phyloP scores from a whole-genome alignment of 2,113 vertebrate species.

The Cygnus atratus region DNA sequence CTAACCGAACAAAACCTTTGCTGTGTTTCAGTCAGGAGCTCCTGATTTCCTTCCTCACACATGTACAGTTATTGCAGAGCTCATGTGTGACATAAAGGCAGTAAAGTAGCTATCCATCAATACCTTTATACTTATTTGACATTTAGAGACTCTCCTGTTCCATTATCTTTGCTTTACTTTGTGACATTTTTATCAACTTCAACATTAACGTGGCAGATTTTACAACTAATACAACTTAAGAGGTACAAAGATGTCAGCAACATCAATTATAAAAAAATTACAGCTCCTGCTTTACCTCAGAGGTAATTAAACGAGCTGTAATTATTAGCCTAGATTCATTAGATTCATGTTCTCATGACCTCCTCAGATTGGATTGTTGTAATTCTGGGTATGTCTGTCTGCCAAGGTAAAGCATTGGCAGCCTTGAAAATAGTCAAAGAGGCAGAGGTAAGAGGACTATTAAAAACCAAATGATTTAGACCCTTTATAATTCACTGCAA shows the following conservation, averaged over 20 bases:
- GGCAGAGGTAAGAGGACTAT: not conserved
- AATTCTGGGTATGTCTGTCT: slow-evolving; percentile 35
- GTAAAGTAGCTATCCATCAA: slow-evolving; percentile 36
- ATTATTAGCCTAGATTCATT: slow-evolving; percentile 69
- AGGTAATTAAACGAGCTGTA: slow-evolving; percentile 60
- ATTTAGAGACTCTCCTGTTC: slow-evolving; percentile 62
- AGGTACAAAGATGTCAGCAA: slow-evolving; percentile 58
- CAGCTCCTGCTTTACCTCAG: slow-evolving; percentile 58
- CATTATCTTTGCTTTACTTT: slow-evolving; percentile 61
- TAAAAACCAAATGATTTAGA: slow-evolving; percentile 15
- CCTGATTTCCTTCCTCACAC: not conserved
- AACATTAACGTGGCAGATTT: slow-evolving; percentile 54
- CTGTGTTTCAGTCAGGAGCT: slow-evolving; percentile 4
- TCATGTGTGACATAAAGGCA: slow-evolving; percentile 15
- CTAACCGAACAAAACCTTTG: slow-evolving; percentile 21
- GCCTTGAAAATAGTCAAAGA: not conserved
- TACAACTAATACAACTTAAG: slow-evolving; percentile 67
- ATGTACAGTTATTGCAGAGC: not conserved
- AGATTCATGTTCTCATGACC: slow-evolving; percentile 55
- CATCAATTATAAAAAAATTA: slow-evolving; percentile 69
- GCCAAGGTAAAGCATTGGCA: not conserved
- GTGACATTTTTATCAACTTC: slow-evolving; percentile 68
- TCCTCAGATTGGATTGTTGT: slow-evolving; percentile 51
- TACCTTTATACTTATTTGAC: slow-evolving; percentile 48
- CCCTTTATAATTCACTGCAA: not conserved